Conservation (phyloP, 2,797 vertebrate genomes). For the Spondyliosoma cantharus region DNA sequence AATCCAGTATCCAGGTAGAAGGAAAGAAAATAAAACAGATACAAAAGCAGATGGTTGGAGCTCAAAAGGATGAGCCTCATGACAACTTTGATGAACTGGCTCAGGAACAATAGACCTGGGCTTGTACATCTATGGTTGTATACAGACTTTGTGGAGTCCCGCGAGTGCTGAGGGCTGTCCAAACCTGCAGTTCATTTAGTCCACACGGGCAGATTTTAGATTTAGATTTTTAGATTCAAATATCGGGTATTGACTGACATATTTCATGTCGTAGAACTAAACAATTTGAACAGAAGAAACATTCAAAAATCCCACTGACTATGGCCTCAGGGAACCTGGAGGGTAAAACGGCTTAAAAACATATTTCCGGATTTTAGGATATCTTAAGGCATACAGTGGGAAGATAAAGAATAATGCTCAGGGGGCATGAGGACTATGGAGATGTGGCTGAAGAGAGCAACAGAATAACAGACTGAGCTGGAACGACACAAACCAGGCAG, state of each 20-base stretch:
- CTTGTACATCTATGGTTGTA: not conserved
- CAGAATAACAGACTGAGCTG: not conserved
- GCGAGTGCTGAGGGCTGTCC: too few species aligned
- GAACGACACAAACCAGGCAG: not conserved
- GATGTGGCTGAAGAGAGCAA: not conserved
- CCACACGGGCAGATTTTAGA: too few species aligned
- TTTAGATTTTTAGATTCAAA: too few species aligned
- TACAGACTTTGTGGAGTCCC: too few species aligned
- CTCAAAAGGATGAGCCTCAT: not conserved
- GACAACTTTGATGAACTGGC: not conserved
- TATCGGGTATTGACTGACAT: too few species aligned
- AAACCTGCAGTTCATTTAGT: too few species aligned
- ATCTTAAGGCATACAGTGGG: not conserved
- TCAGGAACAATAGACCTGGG: not conserved
- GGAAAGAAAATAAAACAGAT: not conserved
- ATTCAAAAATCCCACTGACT: too few species aligned
- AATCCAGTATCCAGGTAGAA: not conserved
- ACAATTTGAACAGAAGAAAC: too few species aligned
- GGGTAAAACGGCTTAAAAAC: too few species aligned
- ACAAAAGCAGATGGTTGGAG: not conserved
- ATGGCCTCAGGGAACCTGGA: too few species aligned
- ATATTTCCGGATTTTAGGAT: too few species aligned
- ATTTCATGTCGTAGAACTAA: too few species aligned
- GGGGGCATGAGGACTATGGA: not conserved
- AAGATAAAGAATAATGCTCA: not conserved